These are phyloP conservation scores for Zalophus californianus DNA, from an alignment of 2,797 vertebrate species.

Conservation along the genomic window DNA sequence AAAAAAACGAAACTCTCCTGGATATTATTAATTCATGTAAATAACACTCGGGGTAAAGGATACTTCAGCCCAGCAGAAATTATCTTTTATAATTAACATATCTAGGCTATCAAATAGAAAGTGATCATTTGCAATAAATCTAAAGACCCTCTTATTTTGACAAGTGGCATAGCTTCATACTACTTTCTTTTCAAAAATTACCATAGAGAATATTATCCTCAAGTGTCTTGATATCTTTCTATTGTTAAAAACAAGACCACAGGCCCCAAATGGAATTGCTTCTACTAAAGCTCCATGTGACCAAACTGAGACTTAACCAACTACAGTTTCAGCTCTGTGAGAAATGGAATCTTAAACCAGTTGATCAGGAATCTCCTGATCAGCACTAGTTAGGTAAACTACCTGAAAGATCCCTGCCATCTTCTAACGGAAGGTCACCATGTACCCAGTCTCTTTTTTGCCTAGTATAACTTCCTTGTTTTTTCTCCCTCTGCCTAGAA, in stretches of 20 bases:
- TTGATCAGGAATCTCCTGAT: not conserved
- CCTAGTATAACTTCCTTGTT: not conserved
- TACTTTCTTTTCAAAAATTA: not conserved
- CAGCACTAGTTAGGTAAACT: not conserved
- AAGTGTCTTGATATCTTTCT: not conserved
- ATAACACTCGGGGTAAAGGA: not conserved
- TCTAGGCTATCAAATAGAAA: not conserved
- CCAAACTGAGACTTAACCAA: not conserved
- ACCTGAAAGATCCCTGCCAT: too few species aligned
- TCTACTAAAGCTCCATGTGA: not conserved
- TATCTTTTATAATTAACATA: not conserved
- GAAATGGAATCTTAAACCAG: not conserved
- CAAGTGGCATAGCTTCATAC: not conserved
- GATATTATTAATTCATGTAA: not conserved
- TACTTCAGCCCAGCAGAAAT: not conserved
- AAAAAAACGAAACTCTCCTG: not conserved
- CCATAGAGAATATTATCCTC: not conserved
- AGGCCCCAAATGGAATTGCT: not conserved
- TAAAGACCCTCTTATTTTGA: not conserved
- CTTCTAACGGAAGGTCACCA: not conserved
- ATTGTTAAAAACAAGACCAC: not conserved
- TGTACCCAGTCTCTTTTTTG: not conserved
- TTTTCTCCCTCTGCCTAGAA: not conserved
- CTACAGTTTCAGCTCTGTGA: not conserved
- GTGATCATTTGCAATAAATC: conserved; percentile 14